Evolutionary conservation across 1,140 invertebrate genomes (phyloP).

Genomic region (Archivesica marissinica): DNA sequence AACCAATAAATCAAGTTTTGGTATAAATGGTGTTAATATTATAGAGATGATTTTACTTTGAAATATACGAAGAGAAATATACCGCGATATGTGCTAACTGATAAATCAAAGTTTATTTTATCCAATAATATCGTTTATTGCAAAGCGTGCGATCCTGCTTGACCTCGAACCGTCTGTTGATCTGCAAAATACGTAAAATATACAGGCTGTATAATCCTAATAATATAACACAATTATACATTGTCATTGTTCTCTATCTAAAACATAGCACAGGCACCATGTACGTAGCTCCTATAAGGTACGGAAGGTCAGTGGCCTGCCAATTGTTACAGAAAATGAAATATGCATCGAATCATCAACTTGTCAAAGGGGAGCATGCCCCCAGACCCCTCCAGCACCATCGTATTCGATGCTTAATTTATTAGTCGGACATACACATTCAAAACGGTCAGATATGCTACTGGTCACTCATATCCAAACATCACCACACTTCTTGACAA

Average conservation of each 20-base stretch:
- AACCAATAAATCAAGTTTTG: too few species aligned
- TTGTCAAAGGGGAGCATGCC: too few species aligned
- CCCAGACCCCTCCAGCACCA: too few species aligned
- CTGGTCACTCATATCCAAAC: too few species aligned
- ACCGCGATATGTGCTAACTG: too few species aligned
- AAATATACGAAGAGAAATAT: too few species aligned
- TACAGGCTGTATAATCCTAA: background rate
- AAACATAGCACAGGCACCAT: background rate
- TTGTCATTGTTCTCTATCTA: background rate
- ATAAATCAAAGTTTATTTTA: too few species aligned
- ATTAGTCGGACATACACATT: background rate
- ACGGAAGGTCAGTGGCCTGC: background rate
- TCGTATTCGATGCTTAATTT: too few species aligned
- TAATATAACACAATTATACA: background rate
- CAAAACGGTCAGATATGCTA: too few species aligned
- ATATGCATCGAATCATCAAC: background rate
- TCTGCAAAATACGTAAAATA: background rate
- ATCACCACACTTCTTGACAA: too few species aligned
- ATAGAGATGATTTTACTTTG: too few species aligned
- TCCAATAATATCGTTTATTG: slow-evolving; percentile 42
- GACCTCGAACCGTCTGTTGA: slow-evolving; percentile 31
- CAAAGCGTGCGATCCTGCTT: slow-evolving; percentile 29
- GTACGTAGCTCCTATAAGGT: background rate
- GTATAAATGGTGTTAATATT: too few species aligned
- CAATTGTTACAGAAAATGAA: background rate